These are phyloP conservation scores for Tetranychus urticae DNA, from an alignment of 1,140 invertebrate species.

Conservation along the genomic window DNA sequence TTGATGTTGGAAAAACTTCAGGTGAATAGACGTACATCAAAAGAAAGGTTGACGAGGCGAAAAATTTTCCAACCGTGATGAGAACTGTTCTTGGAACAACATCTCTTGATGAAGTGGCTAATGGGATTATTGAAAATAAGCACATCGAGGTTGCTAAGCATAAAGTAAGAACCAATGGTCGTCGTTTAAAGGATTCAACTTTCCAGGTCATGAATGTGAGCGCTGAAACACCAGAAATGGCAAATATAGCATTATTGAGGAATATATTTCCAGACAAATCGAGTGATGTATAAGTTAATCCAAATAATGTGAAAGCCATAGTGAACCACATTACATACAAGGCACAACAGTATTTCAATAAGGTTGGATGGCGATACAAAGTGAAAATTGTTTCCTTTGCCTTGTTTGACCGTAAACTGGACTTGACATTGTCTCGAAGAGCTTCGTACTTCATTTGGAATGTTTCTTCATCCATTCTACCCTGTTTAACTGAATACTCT, in stretches of 20 bases:
- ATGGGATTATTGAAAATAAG: neutral
- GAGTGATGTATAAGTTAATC: neutral
- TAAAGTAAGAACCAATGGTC: neutral
- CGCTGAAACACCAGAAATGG: slow-evolving; percentile 45
- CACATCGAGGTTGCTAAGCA: neutral
- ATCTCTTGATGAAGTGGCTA: neutral
- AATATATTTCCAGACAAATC: neutral
- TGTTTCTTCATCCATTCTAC: neutral
- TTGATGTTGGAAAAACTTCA: slow-evolving; percentile 50
- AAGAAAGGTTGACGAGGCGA: too few relatives aligned
- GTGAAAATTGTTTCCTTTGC: slow-evolving; percentile 3
- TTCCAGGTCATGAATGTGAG: slow-evolving; percentile 23
- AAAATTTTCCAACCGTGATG: too few relatives aligned
- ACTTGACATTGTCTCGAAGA: neutral
- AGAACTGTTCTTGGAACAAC: too few relatives aligned
- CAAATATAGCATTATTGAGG: slow-evolving; percentile 29
- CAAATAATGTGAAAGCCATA: slow-evolving; percentile 25
- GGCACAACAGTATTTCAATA: slow-evolving; percentile 10
- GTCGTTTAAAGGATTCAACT: neutral
- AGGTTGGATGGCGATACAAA: slow-evolving; percentile 5
- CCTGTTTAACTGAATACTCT: neutral
- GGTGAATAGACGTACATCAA: slow-evolving; percentile 51
- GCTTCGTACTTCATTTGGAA: neutral
- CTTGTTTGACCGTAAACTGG: neutral
- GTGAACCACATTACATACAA: slow-evolving; percentile 18